Conservation (phyloP, 2,888 invertebrate genomes). For the Chalcis sispes region DNA sequence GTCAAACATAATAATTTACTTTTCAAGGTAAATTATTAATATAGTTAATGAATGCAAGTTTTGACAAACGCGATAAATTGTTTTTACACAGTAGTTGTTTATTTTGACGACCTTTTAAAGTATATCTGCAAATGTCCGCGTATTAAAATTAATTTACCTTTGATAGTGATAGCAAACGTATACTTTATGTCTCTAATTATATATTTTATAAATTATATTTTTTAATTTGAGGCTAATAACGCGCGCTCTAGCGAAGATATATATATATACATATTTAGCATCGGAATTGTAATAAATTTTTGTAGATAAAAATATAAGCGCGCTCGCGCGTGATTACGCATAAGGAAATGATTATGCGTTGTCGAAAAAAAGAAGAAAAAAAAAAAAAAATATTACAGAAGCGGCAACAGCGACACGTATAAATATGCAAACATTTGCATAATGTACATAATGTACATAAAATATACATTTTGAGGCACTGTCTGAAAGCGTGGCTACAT, state of each 20-base stretch:
- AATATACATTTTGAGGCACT: constrained; percentile 48
- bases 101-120: neutral
- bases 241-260: neutral
- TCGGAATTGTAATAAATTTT: constrained; percentile 47
- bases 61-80: constrained; percentile 51
- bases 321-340: constrained; percentile 42
- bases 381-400: constrained; percentile 50
- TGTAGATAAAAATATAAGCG: constrained; percentile 41
- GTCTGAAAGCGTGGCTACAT: constrained; percentile 21
- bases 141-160: constrained; percentile 22
- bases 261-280: constrained; percentile 34
- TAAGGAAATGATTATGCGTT: constrained; percentile 51
- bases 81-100: constrained; percentile 49
- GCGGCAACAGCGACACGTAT: constrained; percentile 40
- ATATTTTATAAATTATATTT: constrained; percentile 12
- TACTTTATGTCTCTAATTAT: constrained; percentile 1
- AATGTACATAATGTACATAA: constrained; percentile 53
- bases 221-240: neutral
- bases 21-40: constrained; percentile 31
- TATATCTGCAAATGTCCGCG: neutral
- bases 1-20: constrained; percentile 13
- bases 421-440: constrained; percentile 51
- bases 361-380: constrained; percentile 37
- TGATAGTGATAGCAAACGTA: neutral
- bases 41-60: constrained; percentile 16